phyloP scores from a whole-genome alignment of 2,888 invertebrate genomes.

The Ligdia adustata region DNA sequence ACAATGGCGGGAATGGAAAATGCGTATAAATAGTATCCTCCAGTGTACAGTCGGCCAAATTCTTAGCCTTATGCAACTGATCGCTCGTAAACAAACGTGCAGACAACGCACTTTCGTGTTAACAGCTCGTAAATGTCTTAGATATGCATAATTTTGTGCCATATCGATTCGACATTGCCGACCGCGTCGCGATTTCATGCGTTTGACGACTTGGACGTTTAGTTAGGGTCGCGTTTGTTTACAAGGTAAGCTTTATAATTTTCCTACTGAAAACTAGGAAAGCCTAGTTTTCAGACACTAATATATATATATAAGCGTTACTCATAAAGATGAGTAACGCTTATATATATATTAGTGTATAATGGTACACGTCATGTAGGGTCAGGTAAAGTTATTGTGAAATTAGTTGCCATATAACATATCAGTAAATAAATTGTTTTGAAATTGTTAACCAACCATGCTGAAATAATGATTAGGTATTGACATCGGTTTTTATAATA shows the following conservation, averaged over 20 bases:
- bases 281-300: too few species aligned
- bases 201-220: constrained; percentile 8
- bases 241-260: not conserved
- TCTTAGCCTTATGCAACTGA: constrained; percentile 65
- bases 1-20: constrained; percentile 70
- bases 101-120: constrained; percentile 45
- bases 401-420: too few species aligned
- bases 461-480: too few species aligned
- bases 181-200: constrained; percentile 6
- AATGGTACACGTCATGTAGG: too few species aligned
- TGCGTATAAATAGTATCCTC: constrained; percentile 67
- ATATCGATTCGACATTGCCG: constrained; percentile 26
- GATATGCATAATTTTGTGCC: constrained; percentile 36
- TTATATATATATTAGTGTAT: too few species aligned
- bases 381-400: too few species aligned
- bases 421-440: too few species aligned
- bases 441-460: too few species aligned
- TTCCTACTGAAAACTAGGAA: not conserved
- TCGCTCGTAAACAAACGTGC: constrained; percentile 67
- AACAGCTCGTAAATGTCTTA: constrained; percentile 44
- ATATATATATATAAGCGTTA: too few species aligned
- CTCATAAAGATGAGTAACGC: too few species aligned
- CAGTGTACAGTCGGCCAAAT: constrained; percentile 60
- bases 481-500: too few species aligned
- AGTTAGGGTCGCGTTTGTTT: not conserved